Evolutionary conservation across 2,888 invertebrate genomes (phyloP).

Genomic region (Hecatera dysodea): DNA sequence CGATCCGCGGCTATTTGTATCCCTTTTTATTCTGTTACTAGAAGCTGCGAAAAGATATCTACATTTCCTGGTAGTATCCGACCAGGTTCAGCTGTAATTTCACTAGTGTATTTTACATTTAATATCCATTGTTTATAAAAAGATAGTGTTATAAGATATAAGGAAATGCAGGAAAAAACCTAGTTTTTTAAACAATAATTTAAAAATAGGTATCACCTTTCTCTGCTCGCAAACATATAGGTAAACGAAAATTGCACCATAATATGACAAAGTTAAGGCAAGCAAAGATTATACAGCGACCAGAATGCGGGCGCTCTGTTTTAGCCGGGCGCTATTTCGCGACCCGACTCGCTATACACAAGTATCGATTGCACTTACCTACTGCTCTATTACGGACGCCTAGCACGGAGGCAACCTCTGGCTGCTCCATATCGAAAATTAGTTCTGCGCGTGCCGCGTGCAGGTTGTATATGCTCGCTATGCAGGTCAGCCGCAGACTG

Average conservation of each 20-base stretch:
- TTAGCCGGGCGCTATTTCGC: conserved; percentile 41
- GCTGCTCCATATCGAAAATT: conserved; percentile 93
- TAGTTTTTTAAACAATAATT: not conserved
- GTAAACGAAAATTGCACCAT: not conserved
- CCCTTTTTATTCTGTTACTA: conserved; percentile 14
- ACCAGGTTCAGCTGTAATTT: not conserved
- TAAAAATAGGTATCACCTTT: not conserved
- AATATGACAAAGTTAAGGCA: conserved; percentile 13
- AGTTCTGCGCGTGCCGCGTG: conserved; percentile 92
- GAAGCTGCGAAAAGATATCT: not conserved
- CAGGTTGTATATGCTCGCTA: conserved; percentile 93
- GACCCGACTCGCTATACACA: conserved; percentile 52
- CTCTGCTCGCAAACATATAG: not conserved
- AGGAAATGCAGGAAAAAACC: too few species aligned
- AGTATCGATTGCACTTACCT: conserved; percentile 84
- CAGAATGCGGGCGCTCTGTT: conserved; percentile 35
- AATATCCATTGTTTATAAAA: too few species aligned
- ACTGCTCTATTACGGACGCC: conserved; percentile 92
- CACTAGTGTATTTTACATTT: not conserved
- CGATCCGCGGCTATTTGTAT: conserved; percentile 8
- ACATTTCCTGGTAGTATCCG: not conserved
- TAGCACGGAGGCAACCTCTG: conserved; percentile 94
- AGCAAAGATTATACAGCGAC: conserved; percentile 30
- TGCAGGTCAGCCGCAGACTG: conserved; percentile 92
- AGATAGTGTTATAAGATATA: too few species aligned